Evolutionary conservation across 2,797 vertebrate species (phyloP).

Genomic region (Cossypha caffra): DNA sequence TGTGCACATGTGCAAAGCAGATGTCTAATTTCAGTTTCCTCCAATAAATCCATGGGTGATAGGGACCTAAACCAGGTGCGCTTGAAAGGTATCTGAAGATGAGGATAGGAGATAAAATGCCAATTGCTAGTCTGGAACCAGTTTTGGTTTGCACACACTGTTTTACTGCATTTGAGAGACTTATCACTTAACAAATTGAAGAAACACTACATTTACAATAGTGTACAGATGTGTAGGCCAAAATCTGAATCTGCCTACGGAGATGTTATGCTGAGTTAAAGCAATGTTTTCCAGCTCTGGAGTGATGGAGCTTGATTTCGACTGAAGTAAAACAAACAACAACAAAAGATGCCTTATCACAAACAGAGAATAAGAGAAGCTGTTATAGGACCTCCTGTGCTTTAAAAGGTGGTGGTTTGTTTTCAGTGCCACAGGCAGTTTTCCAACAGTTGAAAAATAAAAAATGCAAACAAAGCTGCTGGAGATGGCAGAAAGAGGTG

Average conservation of each 20-base stretch:
- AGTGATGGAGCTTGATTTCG: not conserved
- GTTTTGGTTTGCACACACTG: not conserved
- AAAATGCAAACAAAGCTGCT: not conserved
- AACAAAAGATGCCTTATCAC: not conserved
- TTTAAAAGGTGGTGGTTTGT: not conserved
- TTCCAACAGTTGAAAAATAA: not conserved
- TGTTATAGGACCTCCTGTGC: not conserved
- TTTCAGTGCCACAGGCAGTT: not conserved
- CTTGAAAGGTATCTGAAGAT: not conserved
- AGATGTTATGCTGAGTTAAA: not conserved
- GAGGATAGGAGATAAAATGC: not conserved
- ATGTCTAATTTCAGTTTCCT: not conserved
- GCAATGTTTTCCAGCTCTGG: not conserved
- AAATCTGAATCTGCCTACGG: not conserved
- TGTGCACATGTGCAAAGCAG: not conserved
- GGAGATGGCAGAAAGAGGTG: not conserved
- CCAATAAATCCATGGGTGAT: not conserved
- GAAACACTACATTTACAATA: not conserved
- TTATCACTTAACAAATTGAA: not conserved
- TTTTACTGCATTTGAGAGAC: not conserved
- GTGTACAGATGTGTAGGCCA: not conserved
- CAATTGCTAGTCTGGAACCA: fast-evolving
- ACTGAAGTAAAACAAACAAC: not conserved
- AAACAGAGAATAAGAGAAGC: not conserved
- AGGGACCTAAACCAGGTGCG: not conserved